A percentile compares a stretch with the other conserved stretches of the same genome.
These are phyloP conservation scores for Sibirionetta formosa DNA, from an alignment of 2,797 vertebrate genomes.

Conservation along the genomic window DNA sequence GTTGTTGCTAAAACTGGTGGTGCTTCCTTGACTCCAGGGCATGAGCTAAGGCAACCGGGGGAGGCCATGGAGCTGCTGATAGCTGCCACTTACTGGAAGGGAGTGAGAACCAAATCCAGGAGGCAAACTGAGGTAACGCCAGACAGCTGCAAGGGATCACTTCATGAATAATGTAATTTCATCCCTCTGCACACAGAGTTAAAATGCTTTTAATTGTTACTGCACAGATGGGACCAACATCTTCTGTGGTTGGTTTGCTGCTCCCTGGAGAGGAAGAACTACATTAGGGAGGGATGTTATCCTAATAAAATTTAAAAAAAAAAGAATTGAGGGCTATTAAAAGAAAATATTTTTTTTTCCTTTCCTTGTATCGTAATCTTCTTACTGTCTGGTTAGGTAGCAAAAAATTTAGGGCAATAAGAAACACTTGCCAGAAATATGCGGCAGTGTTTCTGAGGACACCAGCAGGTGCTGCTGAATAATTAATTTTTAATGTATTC, in stretches of 20 bases:
- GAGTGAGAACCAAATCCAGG: not conserved
- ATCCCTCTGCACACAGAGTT: conserved; percentile 1
- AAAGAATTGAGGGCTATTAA: not conserved
- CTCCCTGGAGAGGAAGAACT: conserved; percentile 31
- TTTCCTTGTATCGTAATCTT: not conserved
- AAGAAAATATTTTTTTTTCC: conserved; percentile 13
- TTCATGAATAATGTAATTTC: conserved; percentile 45
- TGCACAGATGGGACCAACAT: conserved; percentile 49
- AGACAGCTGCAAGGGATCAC: conserved; percentile 14
- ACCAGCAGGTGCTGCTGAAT: conserved; percentile 52
- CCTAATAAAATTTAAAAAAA: not conserved
- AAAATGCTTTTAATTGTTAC: conserved; percentile 46
- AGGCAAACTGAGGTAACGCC: not conserved
- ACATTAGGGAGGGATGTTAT: conserved; percentile 1
- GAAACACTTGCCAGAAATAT: conserved; percentile 22
- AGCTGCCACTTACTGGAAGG: not conserved
- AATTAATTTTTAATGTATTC: conserved; percentile 51
- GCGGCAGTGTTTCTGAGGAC: conserved; percentile 1
- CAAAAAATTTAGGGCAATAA: conserved; percentile 22
- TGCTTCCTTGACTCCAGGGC: not conserved
- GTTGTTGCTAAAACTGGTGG: not conserved
- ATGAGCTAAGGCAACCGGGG: not conserved
- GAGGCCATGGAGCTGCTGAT: not conserved
- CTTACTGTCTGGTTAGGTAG: not conserved
- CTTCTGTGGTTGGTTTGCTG: conserved; percentile 5